Base-by-base conservation (phyloP, 2,888 invertebrate genomes). In the Carpatolechia fugitivella region DNA sequence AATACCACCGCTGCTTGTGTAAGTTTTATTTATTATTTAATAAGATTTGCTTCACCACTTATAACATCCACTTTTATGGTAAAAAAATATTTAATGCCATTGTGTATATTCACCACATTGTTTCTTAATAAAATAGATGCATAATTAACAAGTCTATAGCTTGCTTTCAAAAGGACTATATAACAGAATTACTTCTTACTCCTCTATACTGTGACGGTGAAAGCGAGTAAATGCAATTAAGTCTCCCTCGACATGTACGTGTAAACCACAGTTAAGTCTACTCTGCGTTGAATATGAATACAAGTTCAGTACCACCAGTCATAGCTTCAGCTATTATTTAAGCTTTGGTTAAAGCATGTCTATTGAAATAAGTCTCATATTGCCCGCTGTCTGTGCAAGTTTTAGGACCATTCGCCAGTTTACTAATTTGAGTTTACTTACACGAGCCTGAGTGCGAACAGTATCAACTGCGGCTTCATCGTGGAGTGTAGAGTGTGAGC, bases 381-480 rank as follows among this genome's bases (percentile, higher is more conserved):
- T 29, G 44, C 13, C 6, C n/a, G 6, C 11, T 24, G 11, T 44
- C 24, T 29, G 44, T 6, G 29, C n/a, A 29, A 44, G 24, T 44
- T 44, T 10, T 13, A 29, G 44, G 29, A 18, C 49, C 29, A 31
- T 49, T 35, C 49, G 20, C 35, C 29, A 35, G 49, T 35, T 49
- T 7, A n/a, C 35, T 49, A 49, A 49, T 49, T 49, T 49, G 49
- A 35, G 49, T 49, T 48, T 48, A 48, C 30, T 31, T 49, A 44
- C 29, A 44, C n/a, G 20, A 36, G 49, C 35, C 8, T 20, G 35
- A 35, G 18, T 49, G 20, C 6, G 35, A 18, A 49, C 33, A 49
- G 31, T 16, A 14, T 10, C n/a, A 16, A 49, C 49, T 49, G 49
- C 24, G 49, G 49, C 16, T 49, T 49, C 18, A n/a, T 49, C 31